A percentile compares a stretch with the other conserved stretches of the same genome.
phyloP scores from a whole-genome alignment of 1,140 invertebrate species.

The roundworm (Caenorhabditis elegans) region WBcel235 BX284605.5:13277501-13278000 shows the following conservation, averaged over 20 bases:
- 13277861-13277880: slow-evolving; percentile 30
- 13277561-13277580: too few relatives aligned
- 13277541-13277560: background rate
- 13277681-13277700: background rate
- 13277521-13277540: slow-evolving; percentile 38
- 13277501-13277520: slow-evolving; percentile 44
- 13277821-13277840: too few relatives aligned
- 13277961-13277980: background rate
- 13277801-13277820: too few relatives aligned
- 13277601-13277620: too few relatives aligned
- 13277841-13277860: background rate
- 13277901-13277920: background rate
- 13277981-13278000: background rate
- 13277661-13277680: background rate
- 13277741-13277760: slow-evolving; percentile 10
- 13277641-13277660: background rate
- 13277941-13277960: background rate
- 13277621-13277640: too few relatives aligned
- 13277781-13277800: too few relatives aligned
- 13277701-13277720: slow-evolving; percentile 14
- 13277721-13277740: background rate
- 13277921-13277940: background rate
- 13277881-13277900: slow-evolving; percentile 33
- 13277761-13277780: background rate
- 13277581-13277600: too few relatives aligned